Base-by-base conservation (phyloP, 2,888 invertebrate species). In the Mellilla xanthometata region DNA sequence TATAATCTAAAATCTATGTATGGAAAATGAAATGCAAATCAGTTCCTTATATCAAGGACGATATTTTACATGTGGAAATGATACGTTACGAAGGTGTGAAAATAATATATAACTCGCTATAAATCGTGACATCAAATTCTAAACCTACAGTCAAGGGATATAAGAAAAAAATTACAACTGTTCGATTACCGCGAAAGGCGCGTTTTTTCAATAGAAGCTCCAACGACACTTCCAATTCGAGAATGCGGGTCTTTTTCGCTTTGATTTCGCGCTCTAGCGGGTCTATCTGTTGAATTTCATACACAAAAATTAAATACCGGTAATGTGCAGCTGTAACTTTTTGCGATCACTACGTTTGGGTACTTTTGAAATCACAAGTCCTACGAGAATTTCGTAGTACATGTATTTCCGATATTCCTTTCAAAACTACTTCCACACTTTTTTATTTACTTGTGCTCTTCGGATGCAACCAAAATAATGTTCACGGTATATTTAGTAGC, bases 181-280 rank as follows among this genome's bases (percentile, higher is more conserved):
- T 62, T 56, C 39, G 49, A 54, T 49, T 90, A 90, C 90, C 90
- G 57, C 94, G 89, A 51, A 86, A 90, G 3, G 91, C 88, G 70
- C 95, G 95, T 64, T 92, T 92, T 73, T 94, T 94, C 73, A 96
- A 93, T 51, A 96, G 91, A 61, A 92, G 93, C 69, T 95, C 94
- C 67, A 97, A 78, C 60, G 97, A 96, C 29, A 92, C 92, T 74
- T 97, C 96, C 94, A 97, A 94, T 78, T 95, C 94, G 33, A 91
- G 90, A 36, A 96, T 95, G 72, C 96, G 95, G 50, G 94, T 91
- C 62, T 95, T 95, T 84, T 96, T 94, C 59, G 95, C 94, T 72
- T 94, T 93, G 59, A 97, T 97, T 66, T 95, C 95, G 53, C 93
- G 92, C 68, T 97, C 96, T 58, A 95, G 92, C 0, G 97, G 97